Conservation (phyloP, 2,888 invertebrate genomes). For the Clostera curtula region DNA sequence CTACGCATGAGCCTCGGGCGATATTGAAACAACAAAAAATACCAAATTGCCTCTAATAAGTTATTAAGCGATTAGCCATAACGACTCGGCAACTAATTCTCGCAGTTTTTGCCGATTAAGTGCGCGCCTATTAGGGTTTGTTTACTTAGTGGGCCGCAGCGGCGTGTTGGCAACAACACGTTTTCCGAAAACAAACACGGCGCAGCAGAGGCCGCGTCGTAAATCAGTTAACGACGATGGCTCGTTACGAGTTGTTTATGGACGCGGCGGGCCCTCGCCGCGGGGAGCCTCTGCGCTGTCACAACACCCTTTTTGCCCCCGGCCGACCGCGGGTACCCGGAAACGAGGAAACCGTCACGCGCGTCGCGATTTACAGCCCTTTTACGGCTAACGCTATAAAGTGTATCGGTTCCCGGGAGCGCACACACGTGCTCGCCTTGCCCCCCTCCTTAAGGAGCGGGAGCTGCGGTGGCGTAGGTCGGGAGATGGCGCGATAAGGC, state of each 20-base stretch:
- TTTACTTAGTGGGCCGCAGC: too few relatives aligned
- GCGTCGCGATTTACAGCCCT: slow-evolving; percentile 29
- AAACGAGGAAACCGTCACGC: slow-evolving; percentile 26
- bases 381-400: slow-evolving; percentile 41
- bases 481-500: slow-evolving; percentile 34
- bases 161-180: slow-evolving; percentile 2
- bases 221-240: slow-evolving; percentile 28
- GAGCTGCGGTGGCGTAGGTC: slow-evolving; percentile 27
- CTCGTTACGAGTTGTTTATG: slow-evolving; percentile 26
- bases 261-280: slow-evolving; percentile 25
- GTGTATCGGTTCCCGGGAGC: slow-evolving; percentile 48
- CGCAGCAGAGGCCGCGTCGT: slow-evolving; percentile 9
- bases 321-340: slow-evolving; percentile 28
- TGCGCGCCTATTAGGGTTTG: too few relatives aligned
- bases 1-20: too few relatives aligned
- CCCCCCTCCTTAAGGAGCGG: not conserved
- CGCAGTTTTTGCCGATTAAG: too few relatives aligned
- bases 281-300: slow-evolving; percentile 30
- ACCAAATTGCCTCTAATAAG: too few relatives aligned
- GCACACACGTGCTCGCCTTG: slow-evolving; percentile 15
- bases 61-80: too few relatives aligned
- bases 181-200: slow-evolving; percentile 2
- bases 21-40: too few relatives aligned
- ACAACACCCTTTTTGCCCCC: slow-evolving; percentile 30
- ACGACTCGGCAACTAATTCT: too few relatives aligned